phyloP scores from a whole-genome alignment of 2,797 vertebrate species.

The Nannoperca australis region DNA sequence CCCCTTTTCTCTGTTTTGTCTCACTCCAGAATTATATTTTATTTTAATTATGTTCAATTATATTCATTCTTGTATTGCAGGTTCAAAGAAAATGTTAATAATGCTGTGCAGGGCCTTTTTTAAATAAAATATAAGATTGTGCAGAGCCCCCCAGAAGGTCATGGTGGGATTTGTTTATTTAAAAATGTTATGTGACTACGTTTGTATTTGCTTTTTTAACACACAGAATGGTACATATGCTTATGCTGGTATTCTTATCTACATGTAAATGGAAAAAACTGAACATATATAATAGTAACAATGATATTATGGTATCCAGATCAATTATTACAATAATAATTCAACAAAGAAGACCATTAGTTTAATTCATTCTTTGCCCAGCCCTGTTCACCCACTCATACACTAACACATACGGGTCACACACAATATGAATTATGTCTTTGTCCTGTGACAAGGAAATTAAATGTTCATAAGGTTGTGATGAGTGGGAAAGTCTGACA shows the following conservation, averaged over 20 bases:
- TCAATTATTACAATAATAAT: neutral
- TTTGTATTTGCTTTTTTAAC: neutral
- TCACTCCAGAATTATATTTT: neutral
- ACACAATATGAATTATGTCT: neutral
- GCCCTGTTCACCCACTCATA: neutral
- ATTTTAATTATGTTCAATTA: too few species aligned
- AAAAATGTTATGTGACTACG: too few species aligned
- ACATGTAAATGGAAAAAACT: neutral
- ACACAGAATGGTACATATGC: neutral
- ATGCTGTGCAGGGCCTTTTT: too few species aligned
- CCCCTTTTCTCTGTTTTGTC: neutral
- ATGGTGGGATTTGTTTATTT: too few species aligned
- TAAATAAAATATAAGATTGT: neutral
- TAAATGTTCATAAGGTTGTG: conserved; percentile 2
- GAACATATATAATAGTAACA: neutral
- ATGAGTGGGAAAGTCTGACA: neutral
- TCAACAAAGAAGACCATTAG: neutral
- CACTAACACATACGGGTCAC: neutral
- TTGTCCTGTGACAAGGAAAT: conserved; percentile 21
- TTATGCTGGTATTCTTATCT: neutral
- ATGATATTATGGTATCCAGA: neutral
- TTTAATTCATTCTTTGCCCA: neutral
- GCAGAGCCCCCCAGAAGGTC: neutral
- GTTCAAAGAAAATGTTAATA: too few species aligned
- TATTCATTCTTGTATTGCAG: too few species aligned